Percentiles rank a stretch among this genome's conserved stretches.
phyloP scores from a whole-genome alignment of 2,797 vertebrate species.

The Buphagus erythrorhynchus region DNA sequence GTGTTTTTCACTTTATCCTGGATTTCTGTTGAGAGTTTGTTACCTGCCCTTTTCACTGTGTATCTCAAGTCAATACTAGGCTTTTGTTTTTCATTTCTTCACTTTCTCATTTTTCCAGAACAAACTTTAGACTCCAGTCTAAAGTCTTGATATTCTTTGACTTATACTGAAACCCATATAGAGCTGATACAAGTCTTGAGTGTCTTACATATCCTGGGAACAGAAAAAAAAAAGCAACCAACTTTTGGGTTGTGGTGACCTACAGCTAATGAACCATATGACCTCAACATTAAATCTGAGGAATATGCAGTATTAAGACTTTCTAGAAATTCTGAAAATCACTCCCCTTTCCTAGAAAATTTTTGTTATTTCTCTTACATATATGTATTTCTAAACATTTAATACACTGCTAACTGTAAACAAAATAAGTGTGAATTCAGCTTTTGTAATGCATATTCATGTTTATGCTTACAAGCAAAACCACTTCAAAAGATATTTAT shows the following conservation, averaged over 20 bases:
- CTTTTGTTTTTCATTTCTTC: neutral
- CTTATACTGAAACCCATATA: neutral
- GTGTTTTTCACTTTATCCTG: neutral
- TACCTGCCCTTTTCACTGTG: neutral
- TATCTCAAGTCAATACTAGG: neutral
- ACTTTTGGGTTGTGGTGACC: rapidly evolving
- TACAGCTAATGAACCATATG: neutral
- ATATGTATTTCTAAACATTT: neutral
- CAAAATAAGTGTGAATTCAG: neutral
- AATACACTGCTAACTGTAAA: neutral
- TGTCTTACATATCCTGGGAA: neutral
- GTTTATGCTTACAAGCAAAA: neutral
- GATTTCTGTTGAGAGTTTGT: neutral
- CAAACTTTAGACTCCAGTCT: neutral
- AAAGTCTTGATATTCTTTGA: neutral
- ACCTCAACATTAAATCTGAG: neutral
- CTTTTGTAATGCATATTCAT: neutral
- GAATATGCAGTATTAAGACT: neutral
- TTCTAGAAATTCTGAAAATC: neutral
- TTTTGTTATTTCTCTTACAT: neutral
- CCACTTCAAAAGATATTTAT: neutral
- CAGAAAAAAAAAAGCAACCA: rapidly evolving
- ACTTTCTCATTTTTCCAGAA: neutral
- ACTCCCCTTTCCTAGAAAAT: neutral
- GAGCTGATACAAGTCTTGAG: neutral